These are phyloP conservation scores for Calcarius lapponicus DNA, from an alignment of 2,797 vertebrate species.

Conservation along the genomic window DNA sequence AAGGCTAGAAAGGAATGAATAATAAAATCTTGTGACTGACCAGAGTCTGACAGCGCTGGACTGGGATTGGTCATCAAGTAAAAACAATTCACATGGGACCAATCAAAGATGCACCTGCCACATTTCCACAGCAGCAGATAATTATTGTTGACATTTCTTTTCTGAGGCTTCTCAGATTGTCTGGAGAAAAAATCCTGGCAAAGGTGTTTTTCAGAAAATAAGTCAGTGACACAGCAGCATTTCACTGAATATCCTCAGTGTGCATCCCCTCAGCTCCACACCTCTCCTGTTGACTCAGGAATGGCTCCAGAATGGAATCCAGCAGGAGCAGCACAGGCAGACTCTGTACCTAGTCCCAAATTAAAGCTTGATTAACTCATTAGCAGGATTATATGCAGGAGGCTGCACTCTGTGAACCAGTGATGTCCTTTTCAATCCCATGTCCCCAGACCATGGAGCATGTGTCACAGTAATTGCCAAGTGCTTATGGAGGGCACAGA, in stretches of 20 bases:
- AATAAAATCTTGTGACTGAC: no score
- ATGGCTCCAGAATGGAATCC: not conserved
- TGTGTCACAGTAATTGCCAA: slow-evolving; percentile 32
- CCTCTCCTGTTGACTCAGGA: not conserved
- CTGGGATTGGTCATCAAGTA: no score
- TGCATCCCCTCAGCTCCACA: not conserved
- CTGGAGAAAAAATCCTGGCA: no score
- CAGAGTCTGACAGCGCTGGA: no score
- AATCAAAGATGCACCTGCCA: no score
- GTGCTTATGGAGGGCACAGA: slow-evolving; percentile 1
- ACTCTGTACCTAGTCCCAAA: not conserved
- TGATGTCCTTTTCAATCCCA: slow-evolving; percentile 1
- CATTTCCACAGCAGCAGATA: no score
- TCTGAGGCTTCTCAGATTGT: no score
- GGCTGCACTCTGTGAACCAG: not conserved
- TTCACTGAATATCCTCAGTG: not conserved
- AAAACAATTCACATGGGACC: no score
- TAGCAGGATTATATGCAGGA: not conserved
- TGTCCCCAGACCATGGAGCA: not conserved
- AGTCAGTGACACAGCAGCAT: not conserved
- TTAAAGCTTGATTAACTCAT: not conserved
- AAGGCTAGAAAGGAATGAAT: no score
- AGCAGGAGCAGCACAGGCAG: not conserved
- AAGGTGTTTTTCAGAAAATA: no score
- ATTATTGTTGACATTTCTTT: no score